Evolutionary conservation across 35 echinoderm and acorn worm genomes (phyloP).

Genomic region (Ophiothrix spiculata): DNA sequence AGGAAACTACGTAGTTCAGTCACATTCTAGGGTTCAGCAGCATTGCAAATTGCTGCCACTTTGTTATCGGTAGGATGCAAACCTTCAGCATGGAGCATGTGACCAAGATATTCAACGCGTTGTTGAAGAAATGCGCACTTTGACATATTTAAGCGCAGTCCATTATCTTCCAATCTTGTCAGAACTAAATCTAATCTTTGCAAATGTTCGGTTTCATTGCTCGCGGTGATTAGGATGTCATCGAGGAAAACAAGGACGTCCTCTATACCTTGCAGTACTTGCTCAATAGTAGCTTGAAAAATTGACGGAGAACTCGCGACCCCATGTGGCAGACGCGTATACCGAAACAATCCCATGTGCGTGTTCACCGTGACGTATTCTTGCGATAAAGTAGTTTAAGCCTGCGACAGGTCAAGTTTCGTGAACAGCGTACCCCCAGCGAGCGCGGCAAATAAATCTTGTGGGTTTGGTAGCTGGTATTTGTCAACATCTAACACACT

Average conservation of each 20-base stretch:
- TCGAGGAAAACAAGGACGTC: conserved; percentile 47
- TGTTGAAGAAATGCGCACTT: conserved; percentile 40
- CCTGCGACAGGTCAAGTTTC: background rate
- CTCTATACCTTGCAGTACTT: conserved; percentile 30
- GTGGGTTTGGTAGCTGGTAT: background rate
- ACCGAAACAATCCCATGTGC: conserved; percentile 22
- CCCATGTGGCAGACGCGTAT: conserved; percentile 39
- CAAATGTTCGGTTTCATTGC: conserved; percentile 30
- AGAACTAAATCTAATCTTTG: conserved; percentile 39
- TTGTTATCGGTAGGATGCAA: conserved; percentile 45
- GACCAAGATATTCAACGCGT: conserved; percentile 20
- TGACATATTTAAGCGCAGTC: conserved; percentile 27
- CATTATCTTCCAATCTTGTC: conserved; percentile 20
- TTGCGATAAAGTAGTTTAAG: background rate
- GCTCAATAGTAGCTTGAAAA: conserved; percentile 43
- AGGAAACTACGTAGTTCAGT: conserved; percentile 15
- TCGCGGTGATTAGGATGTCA: conserved; percentile 55
- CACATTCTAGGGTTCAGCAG: conserved; percentile 24
- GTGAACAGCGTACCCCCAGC: background rate
- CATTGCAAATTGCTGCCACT: conserved; percentile 48
- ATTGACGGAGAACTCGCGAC: conserved; percentile 37
- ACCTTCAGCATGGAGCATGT: conserved; percentile 53
- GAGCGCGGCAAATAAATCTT: background rate
- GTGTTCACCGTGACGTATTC: conserved; percentile 28
- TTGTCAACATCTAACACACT: background rate